Conservation (phyloP, 2,113 vertebrate genomes). For the Alces alces region DNA sequence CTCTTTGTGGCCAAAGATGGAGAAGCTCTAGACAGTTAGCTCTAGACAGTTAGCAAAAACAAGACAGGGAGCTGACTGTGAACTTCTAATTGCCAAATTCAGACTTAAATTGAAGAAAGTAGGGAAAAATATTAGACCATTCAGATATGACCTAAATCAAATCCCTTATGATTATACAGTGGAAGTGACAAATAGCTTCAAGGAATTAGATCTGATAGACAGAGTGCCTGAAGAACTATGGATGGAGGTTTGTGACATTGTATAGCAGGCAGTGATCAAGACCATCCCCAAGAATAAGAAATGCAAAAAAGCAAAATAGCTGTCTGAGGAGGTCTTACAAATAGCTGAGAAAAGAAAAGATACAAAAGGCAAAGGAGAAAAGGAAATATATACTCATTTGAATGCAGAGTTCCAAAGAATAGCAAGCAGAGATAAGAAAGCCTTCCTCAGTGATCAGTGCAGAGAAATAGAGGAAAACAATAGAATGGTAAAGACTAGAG, state of each 20-base stretch:
- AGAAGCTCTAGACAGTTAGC: background rate
- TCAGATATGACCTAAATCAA: background rate
- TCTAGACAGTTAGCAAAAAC: background rate
- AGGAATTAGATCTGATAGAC: background rate
- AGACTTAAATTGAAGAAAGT: background rate
- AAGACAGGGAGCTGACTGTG: background rate
- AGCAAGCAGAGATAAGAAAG: background rate
- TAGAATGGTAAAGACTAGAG: background rate
- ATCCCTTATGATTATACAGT: background rate
- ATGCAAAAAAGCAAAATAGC: background rate
- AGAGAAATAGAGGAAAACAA: background rate
- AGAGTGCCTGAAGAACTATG: background rate
- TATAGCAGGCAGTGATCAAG: background rate
- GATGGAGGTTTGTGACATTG: background rate
- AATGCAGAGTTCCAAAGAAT: background rate
- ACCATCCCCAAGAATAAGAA: background rate
- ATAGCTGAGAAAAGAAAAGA: background rate
- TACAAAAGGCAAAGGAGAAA: background rate
- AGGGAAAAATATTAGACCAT: background rate
- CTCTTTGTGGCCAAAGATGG: background rate
- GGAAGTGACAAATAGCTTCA: background rate
- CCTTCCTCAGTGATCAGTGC: background rate
- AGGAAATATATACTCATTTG: background rate
- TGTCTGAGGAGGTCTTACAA: background rate
- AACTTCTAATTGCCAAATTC: background rate